Evolutionary conservation across 2,888 invertebrate genomes (phyloP), one percentile per base, ranked within the genome.

Genomic region (Formica aserva): DNA sequence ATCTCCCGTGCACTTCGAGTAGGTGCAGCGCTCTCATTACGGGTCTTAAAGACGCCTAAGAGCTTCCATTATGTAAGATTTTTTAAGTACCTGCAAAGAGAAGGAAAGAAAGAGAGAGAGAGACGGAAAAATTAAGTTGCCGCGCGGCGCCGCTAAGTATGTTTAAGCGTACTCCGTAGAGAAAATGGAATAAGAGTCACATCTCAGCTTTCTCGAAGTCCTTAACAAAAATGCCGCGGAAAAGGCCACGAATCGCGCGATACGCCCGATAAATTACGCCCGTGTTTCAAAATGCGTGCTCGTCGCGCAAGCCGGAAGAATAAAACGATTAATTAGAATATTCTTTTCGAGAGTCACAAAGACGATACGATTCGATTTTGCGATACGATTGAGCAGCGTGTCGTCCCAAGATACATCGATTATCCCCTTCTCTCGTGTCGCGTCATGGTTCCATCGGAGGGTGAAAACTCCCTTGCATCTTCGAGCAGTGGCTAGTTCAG

Each of bases 311-410:
- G 86, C 85, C 75, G 88, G 88, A 92, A 92, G 91, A 92, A 92
- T 90, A 89, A 89, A 89, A 89, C 91, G 91, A 93, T 93, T 93
- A 93, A 92, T 92, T 90, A 91, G 82, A 88, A 89, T 87, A 90
- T 2, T 1, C 1, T n/a, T 48, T 18, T n/a, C 71, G 78, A 84
- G 76, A 87, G 71, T 87, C 87, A 52, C 38, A 57, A 26, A 74
- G 55, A 66, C 62, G 81, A 87, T 78, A 88, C 89, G 89, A 90
- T 92, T 89, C 92, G 91, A 92, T 93, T 92, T 92, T 92, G 92
- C 89, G 82, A 88, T 85, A 92, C 91, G 92, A 13, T 41, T 92
- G 92, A 88, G 76, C 35, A 63, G 91, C 89, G 87, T 93, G 84
- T 82, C 45, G 48, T 85, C 62, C 9, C 55, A 66, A 55, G 76